These are phyloP conservation scores for Callyntrura sp. DNA, from an alignment of 2,888 invertebrate genomes.

Conservation along the genomic window DNA sequence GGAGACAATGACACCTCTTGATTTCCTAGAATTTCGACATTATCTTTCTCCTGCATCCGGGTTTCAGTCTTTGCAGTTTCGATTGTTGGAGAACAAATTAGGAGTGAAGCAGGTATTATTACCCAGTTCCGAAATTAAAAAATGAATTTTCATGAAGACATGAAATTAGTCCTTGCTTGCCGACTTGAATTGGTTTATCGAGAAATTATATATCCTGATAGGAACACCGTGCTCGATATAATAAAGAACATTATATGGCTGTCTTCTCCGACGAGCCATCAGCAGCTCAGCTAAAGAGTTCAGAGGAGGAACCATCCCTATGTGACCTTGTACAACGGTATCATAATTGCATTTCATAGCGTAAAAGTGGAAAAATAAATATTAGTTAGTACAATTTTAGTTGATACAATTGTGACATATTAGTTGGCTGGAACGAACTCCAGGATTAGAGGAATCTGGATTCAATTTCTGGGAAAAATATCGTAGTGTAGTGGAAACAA, in stretches of 20 bases:
- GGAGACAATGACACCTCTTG: slow-evolving; percentile 99
- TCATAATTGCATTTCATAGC: too few relatives aligned
- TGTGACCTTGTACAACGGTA: slow-evolving; percentile 92
- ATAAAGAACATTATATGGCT: slow-evolving; percentile 93
- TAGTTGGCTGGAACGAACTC: slow-evolving; percentile 96
- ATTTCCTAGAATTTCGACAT: slow-evolving; percentile 98
- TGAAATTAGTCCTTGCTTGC: too few relatives aligned
- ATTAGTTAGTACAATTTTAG: not conserved
- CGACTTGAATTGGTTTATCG: not conserved
- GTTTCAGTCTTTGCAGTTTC: slow-evolving; percentile 98
- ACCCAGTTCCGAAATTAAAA: too few relatives aligned
- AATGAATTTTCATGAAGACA: too few relatives aligned
- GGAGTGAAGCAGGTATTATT: slow-evolving; percentile 87
- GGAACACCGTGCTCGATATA: slow-evolving; percentile 96
- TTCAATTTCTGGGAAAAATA: slow-evolving; percentile 99
- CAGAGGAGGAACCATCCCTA: slow-evolving; percentile 94
- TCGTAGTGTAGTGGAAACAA: slow-evolving; percentile 89
- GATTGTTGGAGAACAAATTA: slow-evolving; percentile 97
- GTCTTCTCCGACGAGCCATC: slow-evolving; percentile 93
- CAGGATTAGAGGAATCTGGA: slow-evolving; percentile 93
- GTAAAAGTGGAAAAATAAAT: not conserved
- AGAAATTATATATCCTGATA: slow-evolving; percentile 86
- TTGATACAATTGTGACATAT: not conserved
- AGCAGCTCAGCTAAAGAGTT: slow-evolving; percentile 87
- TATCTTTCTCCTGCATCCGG: slow-evolving; percentile 98